Base-by-base conservation (phyloP, 2,888 invertebrate species). In the Sisyra terminalis region DNA sequence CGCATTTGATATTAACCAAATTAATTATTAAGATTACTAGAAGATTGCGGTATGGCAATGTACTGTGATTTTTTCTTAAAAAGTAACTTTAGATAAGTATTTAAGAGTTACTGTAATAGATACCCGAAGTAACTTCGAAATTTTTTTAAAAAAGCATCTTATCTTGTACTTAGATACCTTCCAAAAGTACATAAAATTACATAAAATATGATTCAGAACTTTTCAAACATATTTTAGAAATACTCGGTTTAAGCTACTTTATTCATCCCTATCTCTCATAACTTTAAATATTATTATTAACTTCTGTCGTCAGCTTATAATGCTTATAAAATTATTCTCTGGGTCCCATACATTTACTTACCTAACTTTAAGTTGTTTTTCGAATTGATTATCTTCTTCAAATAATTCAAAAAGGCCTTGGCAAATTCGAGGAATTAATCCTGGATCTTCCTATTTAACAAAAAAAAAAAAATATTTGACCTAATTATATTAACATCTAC, bases 21-120 rank as follows among this genome's bases (percentile, higher is more conserved):
- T 29, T 35, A 46, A 39, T 41, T 44, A 56, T 56, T 43, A 54
- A 80, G 88, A 64, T 72, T 89, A 58, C 76, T 86, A 63, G 88
- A 89, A 61, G 89, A 88, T 66, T 84, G 86, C 60, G 87, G 87
- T 17, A 83, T 90, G 43, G 83, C 84, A 39, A 77, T 90, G 73
- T 92, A 87, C 60, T 84, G 90, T 59, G 93, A 93, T 65, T 73
- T 92, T n/a, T n/a, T n/a, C n/a, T n/a, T n/a, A n/a, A n/a, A n/a
- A n/a, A n/a, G n/a, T n/a, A n/a, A n/a, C n/a, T n/a, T n/a, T n/a
- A n/a, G n/a, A n/a, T n/a, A n/a, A n/a, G n/a, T n/a, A n/a, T n/a
- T n/a, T n/a, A n/a, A n/a, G n/a, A n/a, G n/a, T n/a, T n/a, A n/a
- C n/a, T n/a, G n/a, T n/a, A n/a, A n/a, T n/a, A n/a, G n/a, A n/a